Percentiles rank a stretch among this genome's conserved stretches.
Evolutionary conservation across 2,888 invertebrate genomes (phyloP).

Genomic region (Nudaria mundana): DNA sequence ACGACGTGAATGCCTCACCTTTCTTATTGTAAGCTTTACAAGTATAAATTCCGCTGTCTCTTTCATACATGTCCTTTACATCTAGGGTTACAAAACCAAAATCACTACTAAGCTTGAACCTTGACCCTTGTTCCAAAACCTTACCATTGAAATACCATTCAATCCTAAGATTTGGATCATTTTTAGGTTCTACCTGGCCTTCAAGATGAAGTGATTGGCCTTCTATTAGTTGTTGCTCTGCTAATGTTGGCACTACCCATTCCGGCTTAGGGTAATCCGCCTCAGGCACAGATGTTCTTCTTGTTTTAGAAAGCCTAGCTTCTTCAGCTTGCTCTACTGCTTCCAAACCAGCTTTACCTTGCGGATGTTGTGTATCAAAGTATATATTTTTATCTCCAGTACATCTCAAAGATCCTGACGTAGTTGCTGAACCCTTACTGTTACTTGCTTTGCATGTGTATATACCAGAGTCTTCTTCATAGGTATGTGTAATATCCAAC

Average conservation of each 20-base stretch:
- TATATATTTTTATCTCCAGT: conserved; percentile 90
- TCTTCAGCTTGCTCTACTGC: conserved; percentile 95
- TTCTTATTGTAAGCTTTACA: conserved; percentile 93
- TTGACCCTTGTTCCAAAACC: conserved; percentile 90
- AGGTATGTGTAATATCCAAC: conserved; percentile 92
- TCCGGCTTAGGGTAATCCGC: conserved; percentile 91
- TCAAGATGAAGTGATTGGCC: conserved; percentile 94
- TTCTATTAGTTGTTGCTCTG: conserved; percentile 90
- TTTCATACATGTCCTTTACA: conserved; percentile 93
- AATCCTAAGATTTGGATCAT: conserved; percentile 93
- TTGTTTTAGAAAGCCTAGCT: conserved; percentile 86
- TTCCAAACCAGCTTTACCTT: conserved; percentile 94
- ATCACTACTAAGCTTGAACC: conserved; percentile 96
- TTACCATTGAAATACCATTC: conserved; percentile 98
- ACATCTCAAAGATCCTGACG: conserved; percentile 93
- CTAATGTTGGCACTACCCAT: conserved; percentile 90
- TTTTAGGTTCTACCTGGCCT: conserved; percentile 96
- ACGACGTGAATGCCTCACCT: conserved; percentile 96
- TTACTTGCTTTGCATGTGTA: conserved; percentile 95
- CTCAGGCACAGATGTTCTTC: conserved; percentile 86
- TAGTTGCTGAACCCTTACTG: conserved; percentile 93
- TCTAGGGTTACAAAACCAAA: conserved; percentile 98
- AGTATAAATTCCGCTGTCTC: conserved; percentile 96
- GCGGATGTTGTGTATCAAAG: conserved; percentile 96
- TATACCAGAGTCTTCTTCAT: conserved; percentile 95